Base-by-base conservation (phyloP, 1,140 invertebrate genomes). In the Caenorhabditis remanei region DNA sequence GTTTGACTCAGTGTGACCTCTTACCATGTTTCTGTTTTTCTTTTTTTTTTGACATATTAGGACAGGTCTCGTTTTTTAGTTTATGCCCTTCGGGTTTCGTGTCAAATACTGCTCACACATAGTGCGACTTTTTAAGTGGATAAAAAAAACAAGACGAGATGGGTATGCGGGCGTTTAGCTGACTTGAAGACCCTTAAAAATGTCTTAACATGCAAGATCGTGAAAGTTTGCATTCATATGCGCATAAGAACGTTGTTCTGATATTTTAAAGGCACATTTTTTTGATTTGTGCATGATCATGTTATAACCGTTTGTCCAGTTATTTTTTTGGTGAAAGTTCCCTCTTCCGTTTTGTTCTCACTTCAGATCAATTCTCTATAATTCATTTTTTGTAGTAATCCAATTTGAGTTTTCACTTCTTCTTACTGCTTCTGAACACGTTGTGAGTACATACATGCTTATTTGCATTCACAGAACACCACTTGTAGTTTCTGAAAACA, bases 81-180 rank as follows among this genome's bases (percentile, higher is more conserved):
- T 7, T 3, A 40, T 40, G 1, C 9, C 19, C 14, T 14, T 11
- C 32, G 5, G 4, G 5, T 32, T 9, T 40, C 61, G 11, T 63
- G 61, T 63, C 61, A 63, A 32, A 63, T 53, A 8, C 50, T 53
- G 50, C 50, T 13, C 32, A n/a, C 21, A 65, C 61, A 65, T 32
- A 71, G 65, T 43, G 65, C 65, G 65, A 71, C 65, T 71, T 71
- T 46, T 71, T 71, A 71, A 71, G 65, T 71, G 65, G 65, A 71
- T 43, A 11, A 43, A 41, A 5, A 71, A 19, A 40, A n/a, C 6
- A 71, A 43, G 61, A 71, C 41, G 46, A 71, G 65, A 32, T n/a
- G 8, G n/a, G 56, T 58, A n/a, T 58, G 56, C n/a, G 9, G 11
- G 61, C 40, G 61, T 65, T 65, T 65, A 65, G 13, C 61, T 65